Percentiles rank a stretch among this genome's conserved stretches.
phyloP scores from a whole-genome alignment of 2,888 invertebrate genomes.

The Synanthedon vespiformis region DNA sequence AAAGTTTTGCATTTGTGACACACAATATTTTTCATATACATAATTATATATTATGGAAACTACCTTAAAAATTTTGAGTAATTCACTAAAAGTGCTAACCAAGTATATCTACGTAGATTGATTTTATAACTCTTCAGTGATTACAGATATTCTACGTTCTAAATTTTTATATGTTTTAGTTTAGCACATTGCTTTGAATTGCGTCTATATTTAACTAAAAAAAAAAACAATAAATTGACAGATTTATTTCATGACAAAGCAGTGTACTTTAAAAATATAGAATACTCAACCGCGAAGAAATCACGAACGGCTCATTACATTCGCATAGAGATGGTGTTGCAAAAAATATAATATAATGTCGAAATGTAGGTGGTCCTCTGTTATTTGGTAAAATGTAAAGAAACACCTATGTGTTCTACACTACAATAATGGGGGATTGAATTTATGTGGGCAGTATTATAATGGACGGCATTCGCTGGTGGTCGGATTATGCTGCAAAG shows the following conservation, averaged over 20 bases:
- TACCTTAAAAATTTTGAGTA: too few relatives aligned
- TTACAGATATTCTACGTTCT: too few relatives aligned
- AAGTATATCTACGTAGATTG: too few relatives aligned
- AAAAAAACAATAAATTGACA: too few relatives aligned
- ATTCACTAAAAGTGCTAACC: too few relatives aligned
- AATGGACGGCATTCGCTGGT: conserved; percentile 45
- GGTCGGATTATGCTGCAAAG: conserved; percentile 62
- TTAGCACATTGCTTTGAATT: too few relatives aligned
- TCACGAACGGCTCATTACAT: conserved; percentile 64
- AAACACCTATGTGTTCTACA: conserved; percentile 49
- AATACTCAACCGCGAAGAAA: conserved; percentile 40
- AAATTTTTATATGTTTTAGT: too few relatives aligned
- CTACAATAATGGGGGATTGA: conserved; percentile 58
- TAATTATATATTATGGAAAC: too few relatives aligned
- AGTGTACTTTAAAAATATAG: not conserved
- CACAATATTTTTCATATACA: too few relatives aligned
- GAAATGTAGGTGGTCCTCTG: conserved; percentile 59
- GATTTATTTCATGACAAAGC: not conserved
- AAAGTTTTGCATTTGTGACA: too few relatives aligned
- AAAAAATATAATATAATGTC: conserved; percentile 22
- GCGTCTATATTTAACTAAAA: too few relatives aligned
- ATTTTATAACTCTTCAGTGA: too few relatives aligned
- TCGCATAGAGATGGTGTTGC: conserved; percentile 36
- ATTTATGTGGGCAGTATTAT: conserved; percentile 51
- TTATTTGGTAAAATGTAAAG: conserved; percentile 60